phyloP scores from a whole-genome alignment of 2,113 vertebrate genomes.

The Theropithecus gelada region DNA sequence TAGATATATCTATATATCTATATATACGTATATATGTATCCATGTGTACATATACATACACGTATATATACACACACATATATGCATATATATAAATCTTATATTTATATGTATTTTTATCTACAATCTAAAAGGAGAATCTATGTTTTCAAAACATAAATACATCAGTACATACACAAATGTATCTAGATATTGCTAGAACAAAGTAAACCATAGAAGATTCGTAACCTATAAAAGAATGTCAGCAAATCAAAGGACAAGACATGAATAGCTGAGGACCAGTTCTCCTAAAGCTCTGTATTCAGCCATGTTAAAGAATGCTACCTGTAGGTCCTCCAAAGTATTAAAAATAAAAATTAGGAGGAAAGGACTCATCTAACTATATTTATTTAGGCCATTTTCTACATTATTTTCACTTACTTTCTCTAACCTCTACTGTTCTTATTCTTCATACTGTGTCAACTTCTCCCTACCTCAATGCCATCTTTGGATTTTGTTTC shows the following conservation, averaged over 20 bases:
- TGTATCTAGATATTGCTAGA: neutral
- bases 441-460: neutral
- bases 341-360: neutral
- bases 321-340: neutral
- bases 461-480: neutral
- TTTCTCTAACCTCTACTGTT: neutral
- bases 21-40: too few relatives aligned
- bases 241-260: neutral
- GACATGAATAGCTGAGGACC: neutral
- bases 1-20: too few relatives aligned
- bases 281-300: neutral
- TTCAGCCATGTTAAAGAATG: neutral
- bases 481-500: neutral
- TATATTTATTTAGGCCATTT: neutral
- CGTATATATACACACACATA: too few relatives aligned
- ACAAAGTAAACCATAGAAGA: neutral
- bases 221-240: slow-evolving; percentile 26
- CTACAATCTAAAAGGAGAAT: neutral
- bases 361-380: neutral
- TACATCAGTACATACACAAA: neutral
- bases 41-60: too few relatives aligned
- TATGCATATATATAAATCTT: too few relatives aligned
- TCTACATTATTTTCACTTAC: slow-evolving; percentile 14
- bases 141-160: slow-evolving; percentile 2
- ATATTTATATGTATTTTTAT: neutral